phyloP scores from a whole-genome alignment of 2,888 invertebrate species.

The Digitonthophagus gazella region DNA sequence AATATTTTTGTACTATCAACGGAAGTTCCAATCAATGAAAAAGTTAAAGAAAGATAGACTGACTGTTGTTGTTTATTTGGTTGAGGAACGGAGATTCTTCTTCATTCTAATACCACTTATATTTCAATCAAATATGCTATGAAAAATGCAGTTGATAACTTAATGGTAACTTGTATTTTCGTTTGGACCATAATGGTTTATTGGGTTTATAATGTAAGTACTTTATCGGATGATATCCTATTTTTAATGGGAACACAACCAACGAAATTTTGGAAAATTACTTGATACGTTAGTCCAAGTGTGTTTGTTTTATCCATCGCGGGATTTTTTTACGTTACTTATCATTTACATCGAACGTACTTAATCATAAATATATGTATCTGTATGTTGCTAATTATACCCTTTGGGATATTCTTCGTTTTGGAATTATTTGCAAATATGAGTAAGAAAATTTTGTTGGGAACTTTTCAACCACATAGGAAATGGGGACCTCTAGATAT shows the following conservation, averaged over 20 bases:
- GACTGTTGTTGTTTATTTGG: constrained; percentile 24
- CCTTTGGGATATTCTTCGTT: constrained; percentile 3
- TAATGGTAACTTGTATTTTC: constrained; percentile 7
- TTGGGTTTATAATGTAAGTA: constrained; percentile 31
- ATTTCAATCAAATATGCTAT: constrained; percentile 11
- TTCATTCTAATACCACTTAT: constrained; percentile 15
- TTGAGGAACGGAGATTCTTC: constrained; percentile 16
- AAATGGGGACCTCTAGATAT: constrained; percentile 32
- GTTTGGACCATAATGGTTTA: constrained; percentile 21
- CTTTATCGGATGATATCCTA: constrained; percentile 32
- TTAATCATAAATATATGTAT: not conserved
- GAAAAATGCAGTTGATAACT: not conserved
- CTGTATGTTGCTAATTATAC: not conserved
- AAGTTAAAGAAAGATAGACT: too few species aligned
- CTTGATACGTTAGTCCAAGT: constrained; percentile 29
- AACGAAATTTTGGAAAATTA: constrained; percentile 32
- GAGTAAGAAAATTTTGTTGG: constrained; percentile 27
- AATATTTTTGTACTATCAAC: too few species aligned
- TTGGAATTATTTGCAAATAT: constrained; percentile 17
- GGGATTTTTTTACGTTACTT: too few species aligned
- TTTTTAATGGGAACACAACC: constrained; percentile 31
- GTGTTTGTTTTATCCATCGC: constrained; percentile 18
- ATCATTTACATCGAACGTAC: not conserved
- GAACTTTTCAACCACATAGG: constrained; percentile 27
- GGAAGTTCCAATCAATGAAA: too few species aligned